phyloP scores from a whole-genome alignment of 2,888 invertebrate genomes.

The Oscheius sp. region DNA sequence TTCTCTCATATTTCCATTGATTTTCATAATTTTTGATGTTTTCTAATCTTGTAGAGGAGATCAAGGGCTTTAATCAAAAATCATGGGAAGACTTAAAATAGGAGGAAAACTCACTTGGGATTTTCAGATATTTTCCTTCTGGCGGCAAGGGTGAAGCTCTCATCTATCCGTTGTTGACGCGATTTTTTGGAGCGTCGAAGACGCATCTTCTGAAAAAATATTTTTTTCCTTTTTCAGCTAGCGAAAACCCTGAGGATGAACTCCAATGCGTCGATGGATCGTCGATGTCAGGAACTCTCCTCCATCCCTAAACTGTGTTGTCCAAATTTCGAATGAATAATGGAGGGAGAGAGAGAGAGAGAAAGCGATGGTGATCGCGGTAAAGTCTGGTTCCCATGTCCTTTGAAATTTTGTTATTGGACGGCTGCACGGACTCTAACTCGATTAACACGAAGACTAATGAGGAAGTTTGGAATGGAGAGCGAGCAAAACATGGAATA shows the following conservation, averaged over 20 bases:
- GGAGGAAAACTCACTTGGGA: slow-evolving; percentile 19
- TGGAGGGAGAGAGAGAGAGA: slow-evolving; percentile 5
- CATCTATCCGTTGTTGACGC: slow-evolving; percentile 53
- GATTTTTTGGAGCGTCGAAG: slow-evolving; percentile 52
- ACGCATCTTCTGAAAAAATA: slow-evolving; percentile 44
- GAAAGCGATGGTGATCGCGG: slow-evolving; percentile 17
- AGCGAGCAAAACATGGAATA: too few species aligned
- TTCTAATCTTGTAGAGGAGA: too few species aligned
- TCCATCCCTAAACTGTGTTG: neutral
- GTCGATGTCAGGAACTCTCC: slow-evolving; percentile 16
- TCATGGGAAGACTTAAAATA: too few species aligned
- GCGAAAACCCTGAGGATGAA: slow-evolving; percentile 28
- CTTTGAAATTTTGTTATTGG: too few species aligned
- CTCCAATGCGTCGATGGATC: slow-evolving; percentile 27
- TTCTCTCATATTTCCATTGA: too few species aligned
- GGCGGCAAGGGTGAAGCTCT: slow-evolving; percentile 50
- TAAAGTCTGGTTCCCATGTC: too few species aligned
- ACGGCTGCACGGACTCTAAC: too few species aligned
- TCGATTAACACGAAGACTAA: too few species aligned
- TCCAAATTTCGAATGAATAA: neutral
- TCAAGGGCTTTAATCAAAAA: too few species aligned
- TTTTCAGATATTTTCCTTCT: slow-evolving; percentile 37
- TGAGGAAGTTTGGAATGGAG: too few species aligned
- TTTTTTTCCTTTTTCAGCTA: neutral
- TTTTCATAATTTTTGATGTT: too few species aligned